Evolutionary conservation across 2,888 invertebrate genomes (phyloP).

Genomic region (Mayetiola destructor): DNA sequence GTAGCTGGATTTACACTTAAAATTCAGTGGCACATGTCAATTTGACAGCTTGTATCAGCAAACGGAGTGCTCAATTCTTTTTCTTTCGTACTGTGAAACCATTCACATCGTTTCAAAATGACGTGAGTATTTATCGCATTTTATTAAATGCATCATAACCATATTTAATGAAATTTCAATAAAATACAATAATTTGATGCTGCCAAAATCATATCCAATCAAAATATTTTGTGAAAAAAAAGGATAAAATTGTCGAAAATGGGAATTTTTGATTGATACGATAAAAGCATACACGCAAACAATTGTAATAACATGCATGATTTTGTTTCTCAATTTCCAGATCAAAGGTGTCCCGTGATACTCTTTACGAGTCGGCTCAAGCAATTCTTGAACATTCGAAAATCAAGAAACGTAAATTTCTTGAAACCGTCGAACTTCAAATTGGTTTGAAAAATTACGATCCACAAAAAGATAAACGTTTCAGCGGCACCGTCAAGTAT

Average conservation of each 20-base stretch:
- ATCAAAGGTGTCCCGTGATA: slow-evolving; percentile 94
- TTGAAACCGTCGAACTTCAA: slow-evolving; percentile 97
- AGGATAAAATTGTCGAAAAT: not conserved
- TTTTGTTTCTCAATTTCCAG: slow-evolving; percentile 34
- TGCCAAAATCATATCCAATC: not conserved
- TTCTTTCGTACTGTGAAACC: slow-evolving; percentile 1
- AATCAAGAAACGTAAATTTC: slow-evolving; percentile 83
- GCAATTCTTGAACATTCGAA: slow-evolving; percentile 60
- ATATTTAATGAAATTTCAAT: not conserved
- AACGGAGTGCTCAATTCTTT: not conserved
- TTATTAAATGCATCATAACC: not conserved
- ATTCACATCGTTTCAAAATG: slow-evolving; percentile 14
- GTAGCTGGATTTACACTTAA: too few relatives aligned
- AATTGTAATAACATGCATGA: too few relatives aligned
- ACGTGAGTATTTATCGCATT: slow-evolving; percentile 15
- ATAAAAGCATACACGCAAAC: not conserved
- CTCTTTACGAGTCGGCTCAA: slow-evolving; percentile 88
- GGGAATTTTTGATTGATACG: not conserved
- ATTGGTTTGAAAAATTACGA: slow-evolving; percentile 99
- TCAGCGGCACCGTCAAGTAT: slow-evolving; percentile 99
- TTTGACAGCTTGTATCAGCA: too few relatives aligned
- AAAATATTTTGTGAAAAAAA: not conserved
- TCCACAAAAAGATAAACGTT: slow-evolving; percentile 99
- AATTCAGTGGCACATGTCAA: too few relatives aligned
- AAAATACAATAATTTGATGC: not conserved